Percentiles rank a stretch among this genome's conserved stretches.
Conservation (phyloP, 1,140 invertebrate species). For the Sogatella furcifera region DNA sequence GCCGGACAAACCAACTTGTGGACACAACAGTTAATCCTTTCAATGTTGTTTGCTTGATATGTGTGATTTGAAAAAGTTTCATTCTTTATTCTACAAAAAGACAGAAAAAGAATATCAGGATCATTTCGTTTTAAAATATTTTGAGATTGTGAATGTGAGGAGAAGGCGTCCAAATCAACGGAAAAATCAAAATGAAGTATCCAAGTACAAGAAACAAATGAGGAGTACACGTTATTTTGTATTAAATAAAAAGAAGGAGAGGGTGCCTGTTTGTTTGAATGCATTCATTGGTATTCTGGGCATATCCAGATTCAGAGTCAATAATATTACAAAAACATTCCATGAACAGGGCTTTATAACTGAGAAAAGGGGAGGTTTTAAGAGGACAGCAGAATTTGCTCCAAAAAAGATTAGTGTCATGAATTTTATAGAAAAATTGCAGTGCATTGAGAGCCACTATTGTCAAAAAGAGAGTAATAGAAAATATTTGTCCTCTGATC, state of each 20-base stretch:
- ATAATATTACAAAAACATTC: neutral
- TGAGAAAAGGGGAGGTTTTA: constrained; percentile 7
- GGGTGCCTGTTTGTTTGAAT: neutral
- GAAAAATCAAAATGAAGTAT: neutral
- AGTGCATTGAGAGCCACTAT: constrained; percentile 4
- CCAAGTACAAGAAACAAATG: neutral
- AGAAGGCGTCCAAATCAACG: neutral
- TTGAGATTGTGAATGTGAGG: neutral
- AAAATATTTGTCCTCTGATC: neutral
- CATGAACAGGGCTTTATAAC: neutral
- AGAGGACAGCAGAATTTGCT: neutral
- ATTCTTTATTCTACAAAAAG: neutral
- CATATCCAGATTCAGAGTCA: constrained; percentile 2
- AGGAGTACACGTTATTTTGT: constrained; percentile 8
- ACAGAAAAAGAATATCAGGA: neutral
- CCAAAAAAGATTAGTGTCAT: constrained; percentile 7
- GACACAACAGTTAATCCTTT: neutral
- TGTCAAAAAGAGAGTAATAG: neutral
- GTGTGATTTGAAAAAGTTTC: constrained; percentile 6
- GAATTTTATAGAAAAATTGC: neutral
- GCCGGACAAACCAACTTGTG: neutral
- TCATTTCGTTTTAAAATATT: constrained; percentile 3
- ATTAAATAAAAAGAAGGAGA: neutral
- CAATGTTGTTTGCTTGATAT: neutral
- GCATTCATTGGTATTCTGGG: constrained; percentile 1